Conservation (phyloP, 2,797 vertebrate species). For the Fistularia commersonii region DNA sequence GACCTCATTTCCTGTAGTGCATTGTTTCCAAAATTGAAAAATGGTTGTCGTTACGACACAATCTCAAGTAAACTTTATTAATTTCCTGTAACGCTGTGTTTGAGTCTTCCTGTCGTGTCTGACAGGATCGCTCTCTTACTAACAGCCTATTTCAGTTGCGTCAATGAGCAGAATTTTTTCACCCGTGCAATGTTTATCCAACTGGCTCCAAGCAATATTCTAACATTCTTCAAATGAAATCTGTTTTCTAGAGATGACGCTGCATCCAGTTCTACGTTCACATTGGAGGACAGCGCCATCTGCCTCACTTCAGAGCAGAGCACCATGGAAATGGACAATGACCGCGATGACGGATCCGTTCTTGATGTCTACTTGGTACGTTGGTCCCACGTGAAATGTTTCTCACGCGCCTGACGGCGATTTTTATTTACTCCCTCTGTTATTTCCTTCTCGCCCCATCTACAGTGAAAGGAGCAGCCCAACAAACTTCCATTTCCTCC, state of each 20-base stretch:
- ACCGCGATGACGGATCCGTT: slow-evolving; percentile 90
- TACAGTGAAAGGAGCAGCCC: slow-evolving; percentile 61
- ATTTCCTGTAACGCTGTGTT: too few species aligned
- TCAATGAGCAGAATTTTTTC: too few species aligned
- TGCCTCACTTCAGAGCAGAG: slow-evolving; percentile 91
- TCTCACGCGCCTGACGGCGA: not conserved
- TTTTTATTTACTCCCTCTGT: not conserved
- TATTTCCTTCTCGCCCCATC: slow-evolving; percentile 6
- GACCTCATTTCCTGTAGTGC: too few species aligned
- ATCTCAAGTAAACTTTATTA: too few species aligned
- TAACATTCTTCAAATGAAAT: too few species aligned
- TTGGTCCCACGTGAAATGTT: slow-evolving; percentile 9
- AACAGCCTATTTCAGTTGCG: too few species aligned
- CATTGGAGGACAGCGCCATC: slow-evolving; percentile 92
- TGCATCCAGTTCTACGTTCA: slow-evolving; percentile 89
- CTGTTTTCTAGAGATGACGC: slow-evolving; percentile 75
- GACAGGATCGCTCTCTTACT: too few species aligned
- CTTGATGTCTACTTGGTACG: slow-evolving; percentile 95
- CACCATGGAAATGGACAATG: slow-evolving; percentile 84
- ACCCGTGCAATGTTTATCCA: too few species aligned
- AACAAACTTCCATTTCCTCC: slow-evolving; percentile 43
- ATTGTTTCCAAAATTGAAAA: too few species aligned
- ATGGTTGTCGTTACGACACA: too few species aligned
- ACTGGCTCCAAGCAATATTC: too few species aligned
- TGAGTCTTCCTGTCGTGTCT: too few species aligned